Evolutionary conservation across 2,888 invertebrate species (phyloP).

Genomic region (Tuberolachnus salignus): DNA sequence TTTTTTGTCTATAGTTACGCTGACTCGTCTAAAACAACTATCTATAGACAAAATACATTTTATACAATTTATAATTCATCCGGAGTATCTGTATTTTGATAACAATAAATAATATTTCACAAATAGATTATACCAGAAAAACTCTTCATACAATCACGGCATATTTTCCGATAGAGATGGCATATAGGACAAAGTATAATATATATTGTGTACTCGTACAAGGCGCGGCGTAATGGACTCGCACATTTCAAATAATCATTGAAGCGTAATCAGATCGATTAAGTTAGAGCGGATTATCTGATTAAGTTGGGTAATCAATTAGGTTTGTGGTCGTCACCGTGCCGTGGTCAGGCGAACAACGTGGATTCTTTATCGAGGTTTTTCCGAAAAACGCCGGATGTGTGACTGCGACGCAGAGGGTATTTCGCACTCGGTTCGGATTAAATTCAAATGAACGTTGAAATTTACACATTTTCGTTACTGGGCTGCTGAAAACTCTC

Average conservation of each 20-base stretch:
- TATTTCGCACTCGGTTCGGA: neutral
- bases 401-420: neutral
- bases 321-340: too few relatives aligned
- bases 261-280: neutral
- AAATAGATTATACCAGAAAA: too few relatives aligned
- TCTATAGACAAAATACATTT: too few relatives aligned
- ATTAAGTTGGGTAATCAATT: neutral
- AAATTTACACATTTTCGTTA: neutral
- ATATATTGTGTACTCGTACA: too few relatives aligned
- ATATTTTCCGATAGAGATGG: too few relatives aligned
- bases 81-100: too few relatives aligned
- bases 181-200: too few relatives aligned
- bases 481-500: constrained; percentile 10
- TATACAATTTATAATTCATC: too few relatives aligned
- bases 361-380: neutral
- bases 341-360: neutral
- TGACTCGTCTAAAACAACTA: too few relatives aligned
- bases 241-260: constrained; percentile 12
- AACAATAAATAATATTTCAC: too few relatives aligned
- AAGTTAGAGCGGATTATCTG: neutral
- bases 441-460: neutral
- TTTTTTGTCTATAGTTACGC: too few relatives aligned
- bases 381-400: constrained; percentile 2
- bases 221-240: constrained; percentile 2
- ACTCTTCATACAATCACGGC: too few relatives aligned